A percentile compares a stretch with the other conserved stretches of the same genome.
Evolutionary conservation across 2,113 vertebrate genomes (phyloP).

Genomic region (Calyptommatus sinebrachiatus): DNA sequence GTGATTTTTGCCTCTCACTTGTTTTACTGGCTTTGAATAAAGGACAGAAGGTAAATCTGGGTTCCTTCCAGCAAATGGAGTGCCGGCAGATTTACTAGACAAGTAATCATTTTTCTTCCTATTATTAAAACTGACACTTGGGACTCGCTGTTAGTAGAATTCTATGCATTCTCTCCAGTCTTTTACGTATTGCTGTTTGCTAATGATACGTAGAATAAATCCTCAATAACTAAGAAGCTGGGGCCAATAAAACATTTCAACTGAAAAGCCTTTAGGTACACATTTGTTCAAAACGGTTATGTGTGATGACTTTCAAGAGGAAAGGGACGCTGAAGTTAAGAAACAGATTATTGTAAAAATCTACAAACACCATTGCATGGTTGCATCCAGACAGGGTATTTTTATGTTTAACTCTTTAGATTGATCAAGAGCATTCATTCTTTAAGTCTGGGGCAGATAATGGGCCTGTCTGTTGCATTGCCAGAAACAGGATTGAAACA

Average conservation of each 20-base stretch:
- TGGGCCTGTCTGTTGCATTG: no score
- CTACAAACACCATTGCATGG: constrained; percentile 37
- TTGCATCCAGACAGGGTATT: constrained; percentile 34
- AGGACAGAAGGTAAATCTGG: constrained; percentile 58
- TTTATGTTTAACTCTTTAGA: no score
- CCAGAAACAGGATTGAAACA: no score
- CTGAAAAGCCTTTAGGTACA: constrained; percentile 45
- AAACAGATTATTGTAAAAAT: constrained; percentile 39
- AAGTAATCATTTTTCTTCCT: constrained; percentile 42
- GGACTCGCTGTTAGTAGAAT: constrained; percentile 52
- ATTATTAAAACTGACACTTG: constrained; percentile 58
- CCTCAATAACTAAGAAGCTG: constrained; percentile 41
- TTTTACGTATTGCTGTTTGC: constrained; percentile 47
- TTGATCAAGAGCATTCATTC: no score
- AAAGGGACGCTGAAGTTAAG: constrained; percentile 43
- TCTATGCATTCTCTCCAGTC: constrained; percentile 50
- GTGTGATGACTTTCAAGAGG: constrained; percentile 42
- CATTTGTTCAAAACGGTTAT: constrained; percentile 37
- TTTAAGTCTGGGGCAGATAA: no score
- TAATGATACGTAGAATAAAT: constrained; percentile 56
- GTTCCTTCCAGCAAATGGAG: constrained; percentile 47
- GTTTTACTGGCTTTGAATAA: constrained; percentile 41
- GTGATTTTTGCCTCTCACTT: constrained; percentile 10
- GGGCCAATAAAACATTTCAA: constrained; percentile 42
- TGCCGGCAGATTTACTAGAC: constrained; percentile 55